These are phyloP conservation scores for Chunga burmeisteri DNA, from an alignment of 2,113 vertebrate species.

Conservation along the genomic window DNA sequence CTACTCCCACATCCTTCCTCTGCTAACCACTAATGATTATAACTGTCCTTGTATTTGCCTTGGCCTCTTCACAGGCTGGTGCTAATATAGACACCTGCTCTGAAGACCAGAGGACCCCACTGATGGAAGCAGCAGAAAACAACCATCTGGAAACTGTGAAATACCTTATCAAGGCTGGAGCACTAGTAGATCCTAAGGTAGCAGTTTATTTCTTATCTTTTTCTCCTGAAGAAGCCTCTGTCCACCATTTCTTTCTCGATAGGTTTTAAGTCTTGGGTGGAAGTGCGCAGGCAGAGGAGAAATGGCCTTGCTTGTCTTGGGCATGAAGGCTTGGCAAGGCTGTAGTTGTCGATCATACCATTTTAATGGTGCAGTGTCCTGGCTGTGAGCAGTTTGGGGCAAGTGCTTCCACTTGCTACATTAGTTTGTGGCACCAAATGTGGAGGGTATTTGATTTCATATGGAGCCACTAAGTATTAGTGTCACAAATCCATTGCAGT, in stretches of 20 bases:
- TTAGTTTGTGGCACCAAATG: not conserved
- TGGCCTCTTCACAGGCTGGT: slow-evolving; percentile 80
- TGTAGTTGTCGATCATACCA: not conserved
- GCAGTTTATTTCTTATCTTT: not conserved
- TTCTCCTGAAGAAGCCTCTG: not conserved
- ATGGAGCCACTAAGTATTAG: too few species aligned
- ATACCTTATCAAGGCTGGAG: slow-evolving; percentile 94
- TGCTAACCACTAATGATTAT: not conserved
- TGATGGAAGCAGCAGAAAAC: slow-evolving; percentile 95
- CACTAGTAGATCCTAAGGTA: slow-evolving; percentile 89
- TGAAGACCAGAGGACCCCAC: slow-evolving; percentile 89
- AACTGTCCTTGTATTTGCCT: not conserved
- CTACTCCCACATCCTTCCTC: not conserved
- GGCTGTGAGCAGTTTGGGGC: not conserved
- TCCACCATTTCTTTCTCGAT: not conserved
- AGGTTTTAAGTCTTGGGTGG: not conserved
- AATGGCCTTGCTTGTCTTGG: not conserved
- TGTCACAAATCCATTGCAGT: not conserved
- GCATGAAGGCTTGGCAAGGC: not conserved
- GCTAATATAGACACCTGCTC: slow-evolving; percentile 94
- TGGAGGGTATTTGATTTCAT: not conserved
- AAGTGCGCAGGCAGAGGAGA: not conserved
- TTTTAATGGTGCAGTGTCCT: not conserved
- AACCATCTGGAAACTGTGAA: slow-evolving; percentile 92
- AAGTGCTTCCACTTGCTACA: not conserved